Conservation (phyloP, 1,140 invertebrate genomes). For the Myzus persicae region DNA sequence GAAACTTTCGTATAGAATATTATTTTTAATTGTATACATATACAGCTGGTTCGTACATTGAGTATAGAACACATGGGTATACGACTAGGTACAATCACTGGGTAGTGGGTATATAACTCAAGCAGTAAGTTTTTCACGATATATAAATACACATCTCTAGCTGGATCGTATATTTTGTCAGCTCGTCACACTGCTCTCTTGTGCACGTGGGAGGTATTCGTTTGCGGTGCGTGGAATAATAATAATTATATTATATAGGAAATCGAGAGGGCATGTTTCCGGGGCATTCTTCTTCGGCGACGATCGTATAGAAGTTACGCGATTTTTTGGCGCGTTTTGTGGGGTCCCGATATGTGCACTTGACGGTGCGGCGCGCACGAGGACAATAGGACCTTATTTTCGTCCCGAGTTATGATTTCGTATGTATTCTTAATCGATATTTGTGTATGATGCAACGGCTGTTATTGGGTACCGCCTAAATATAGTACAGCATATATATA, state of each 20-base stretch:
- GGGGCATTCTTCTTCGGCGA: conserved; percentile 19
- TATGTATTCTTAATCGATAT: conserved; percentile 53
- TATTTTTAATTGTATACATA: background rate
- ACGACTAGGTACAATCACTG: too few relatives aligned
- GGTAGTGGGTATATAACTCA: too few relatives aligned
- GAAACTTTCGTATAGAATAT: background rate
- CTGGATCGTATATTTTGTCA: background rate
- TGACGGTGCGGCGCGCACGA: background rate
- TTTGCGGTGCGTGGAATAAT: background rate
- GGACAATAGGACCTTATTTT: conserved; percentile 47
- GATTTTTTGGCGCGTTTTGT: conserved; percentile 54
- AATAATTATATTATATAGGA: conserved; percentile 18
- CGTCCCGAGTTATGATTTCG: conserved; percentile 40
- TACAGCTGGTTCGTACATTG: too few relatives aligned
- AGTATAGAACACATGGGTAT: too few relatives aligned
- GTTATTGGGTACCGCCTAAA: background rate
- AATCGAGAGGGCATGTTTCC: conserved; percentile 43
- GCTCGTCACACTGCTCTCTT: background rate
- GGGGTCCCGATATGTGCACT: background rate
- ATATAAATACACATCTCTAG: background rate
- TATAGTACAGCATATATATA: background rate
- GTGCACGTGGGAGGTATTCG: conserved; percentile 28
- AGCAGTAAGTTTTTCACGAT: background rate
- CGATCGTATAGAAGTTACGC: background rate
- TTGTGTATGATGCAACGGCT: background rate